Evolutionary conservation across 2,888 invertebrate species (phyloP).

Genomic region (Drosophila neoperkinsi): DNA sequence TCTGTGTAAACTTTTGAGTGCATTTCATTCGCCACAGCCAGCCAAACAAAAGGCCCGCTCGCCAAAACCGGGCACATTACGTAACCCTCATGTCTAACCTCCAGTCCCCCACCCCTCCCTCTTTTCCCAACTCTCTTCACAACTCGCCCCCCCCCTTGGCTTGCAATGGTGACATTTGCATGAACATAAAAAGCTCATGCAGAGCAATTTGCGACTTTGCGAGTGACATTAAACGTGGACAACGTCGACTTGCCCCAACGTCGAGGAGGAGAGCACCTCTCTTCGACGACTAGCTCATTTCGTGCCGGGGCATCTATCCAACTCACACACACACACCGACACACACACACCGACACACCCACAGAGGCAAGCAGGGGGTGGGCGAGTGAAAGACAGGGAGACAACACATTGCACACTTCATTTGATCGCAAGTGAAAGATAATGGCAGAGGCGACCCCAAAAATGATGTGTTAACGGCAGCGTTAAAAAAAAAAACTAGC

Average conservation of each 20-base stretch:
- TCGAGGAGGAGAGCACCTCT: conserved; percentile 30
- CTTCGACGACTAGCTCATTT: conserved; percentile 46
- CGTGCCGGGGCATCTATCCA: conserved; percentile 47
- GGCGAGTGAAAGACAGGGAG: conserved; percentile 23
- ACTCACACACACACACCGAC: conserved; percentile 11
- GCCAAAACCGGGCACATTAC: conserved; percentile 61
- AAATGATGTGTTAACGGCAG: conserved; percentile 80
- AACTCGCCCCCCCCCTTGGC: conserved; percentile 46
- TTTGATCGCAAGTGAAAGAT: conserved; percentile 80
- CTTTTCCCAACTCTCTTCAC: conserved; percentile 7
- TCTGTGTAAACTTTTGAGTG: conserved; percentile 80
- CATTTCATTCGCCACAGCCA: conserved; percentile 74
- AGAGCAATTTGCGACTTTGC: conserved; percentile 83
- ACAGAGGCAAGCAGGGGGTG: background rate
- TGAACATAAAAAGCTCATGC: conserved; percentile 83
- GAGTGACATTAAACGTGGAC: conserved; percentile 81
- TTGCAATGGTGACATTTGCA: conserved; percentile 77
- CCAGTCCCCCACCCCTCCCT: background rate
- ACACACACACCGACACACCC: conserved; percentile 2
- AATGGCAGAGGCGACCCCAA: conserved; percentile 60
- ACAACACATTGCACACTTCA: conserved; percentile 77
- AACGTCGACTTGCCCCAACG: conserved; percentile 34
- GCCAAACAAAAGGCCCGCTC: conserved; percentile 73
- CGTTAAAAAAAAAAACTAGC: conserved; percentile 67
- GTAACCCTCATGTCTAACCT: conserved; percentile 17